phyloP scores from a whole-genome alignment of 2,888 invertebrate genomes.

The Philereme transversata region DNA sequence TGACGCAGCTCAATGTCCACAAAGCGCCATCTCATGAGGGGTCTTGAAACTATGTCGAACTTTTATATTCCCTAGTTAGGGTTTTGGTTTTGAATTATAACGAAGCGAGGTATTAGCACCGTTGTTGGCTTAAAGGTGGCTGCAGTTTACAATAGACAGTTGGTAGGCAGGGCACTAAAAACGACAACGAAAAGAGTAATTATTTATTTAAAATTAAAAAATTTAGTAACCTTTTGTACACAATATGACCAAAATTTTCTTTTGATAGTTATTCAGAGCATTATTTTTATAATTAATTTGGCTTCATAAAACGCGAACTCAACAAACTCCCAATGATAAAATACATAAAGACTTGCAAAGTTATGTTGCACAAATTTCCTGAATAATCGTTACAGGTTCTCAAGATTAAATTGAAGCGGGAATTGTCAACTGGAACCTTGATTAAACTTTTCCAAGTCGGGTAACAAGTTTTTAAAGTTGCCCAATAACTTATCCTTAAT shows the following conservation, averaged over 20 bases:
- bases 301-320: constrained; percentile 3
- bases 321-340: constrained; percentile 7
- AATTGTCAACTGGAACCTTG: constrained; percentile 34
- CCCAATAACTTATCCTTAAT: constrained; percentile 32
- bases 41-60: background rate
- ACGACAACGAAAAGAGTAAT: too few species aligned
- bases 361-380: constrained; percentile 28
- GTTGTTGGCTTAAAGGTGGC: background rate
- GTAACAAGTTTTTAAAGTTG: constrained; percentile 32
- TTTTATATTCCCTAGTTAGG: background rate
- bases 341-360: constrained; percentile 24
- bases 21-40: constrained; percentile 20
- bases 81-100: background rate
- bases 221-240: too few species aligned
- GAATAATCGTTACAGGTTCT: constrained; percentile 25
- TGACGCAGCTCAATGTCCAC: constrained; percentile 9
- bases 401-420: constrained; percentile 31
- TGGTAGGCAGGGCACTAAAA: too few species aligned
- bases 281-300: background rate
- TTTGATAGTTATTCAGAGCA: too few species aligned
- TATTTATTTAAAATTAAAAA: too few species aligned
- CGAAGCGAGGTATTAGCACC: background rate
- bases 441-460: constrained; percentile 33
- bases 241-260: too few species aligned
- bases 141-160: background rate